A percentile compares a stretch with the other conserved stretches of the same genome.
These are phyloP conservation scores for Lasioglossum vierecki DNA, from an alignment of 2,888 invertebrate genomes.

Conservation along the genomic window DNA sequence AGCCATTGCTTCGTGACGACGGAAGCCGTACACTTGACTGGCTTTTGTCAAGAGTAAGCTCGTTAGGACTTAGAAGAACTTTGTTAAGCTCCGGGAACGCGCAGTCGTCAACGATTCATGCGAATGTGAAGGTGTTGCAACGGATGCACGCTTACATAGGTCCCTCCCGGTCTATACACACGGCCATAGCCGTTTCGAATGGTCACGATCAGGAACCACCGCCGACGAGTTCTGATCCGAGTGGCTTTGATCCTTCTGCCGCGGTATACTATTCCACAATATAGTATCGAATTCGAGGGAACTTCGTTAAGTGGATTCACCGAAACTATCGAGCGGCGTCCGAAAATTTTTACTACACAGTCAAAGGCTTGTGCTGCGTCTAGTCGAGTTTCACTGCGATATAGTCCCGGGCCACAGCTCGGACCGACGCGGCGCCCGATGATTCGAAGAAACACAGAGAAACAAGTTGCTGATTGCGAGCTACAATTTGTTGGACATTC, in stretches of 20 bases:
- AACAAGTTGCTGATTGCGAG: not conserved
- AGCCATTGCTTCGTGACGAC: conserved; percentile 72
- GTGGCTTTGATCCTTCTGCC: conserved; percentile 31
- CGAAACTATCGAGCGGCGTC: not conserved
- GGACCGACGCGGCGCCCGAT: not conserved
- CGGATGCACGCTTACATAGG: conserved; percentile 11
- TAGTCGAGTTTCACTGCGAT: not conserved
- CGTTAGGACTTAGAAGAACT: conserved; percentile 76
- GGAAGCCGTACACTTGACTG: conserved; percentile 73
- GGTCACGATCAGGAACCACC: conserved; percentile 31
- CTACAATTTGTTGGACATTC: not conserved
- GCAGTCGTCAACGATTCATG: conserved; percentile 46
- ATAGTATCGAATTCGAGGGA: conserved; percentile 7
- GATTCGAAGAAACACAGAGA: conserved; percentile 4
- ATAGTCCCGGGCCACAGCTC: not conserved
- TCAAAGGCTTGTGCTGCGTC: not conserved
- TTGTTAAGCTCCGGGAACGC: conserved; percentile 68
- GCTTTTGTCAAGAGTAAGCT: conserved; percentile 75
- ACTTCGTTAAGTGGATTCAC: conserved; percentile 34
- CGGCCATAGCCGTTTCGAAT: conserved; percentile 4
- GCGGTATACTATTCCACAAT: conserved; percentile 5
- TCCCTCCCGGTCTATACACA: not conserved
- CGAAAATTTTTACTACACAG: conserved; percentile 10
- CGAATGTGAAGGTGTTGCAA: conserved; percentile 22
- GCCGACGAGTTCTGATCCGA: conserved; percentile 12